Evolutionary conservation across 1,140 invertebrate species (phyloP).

Genomic region (Drosophila ogumai): DNA sequence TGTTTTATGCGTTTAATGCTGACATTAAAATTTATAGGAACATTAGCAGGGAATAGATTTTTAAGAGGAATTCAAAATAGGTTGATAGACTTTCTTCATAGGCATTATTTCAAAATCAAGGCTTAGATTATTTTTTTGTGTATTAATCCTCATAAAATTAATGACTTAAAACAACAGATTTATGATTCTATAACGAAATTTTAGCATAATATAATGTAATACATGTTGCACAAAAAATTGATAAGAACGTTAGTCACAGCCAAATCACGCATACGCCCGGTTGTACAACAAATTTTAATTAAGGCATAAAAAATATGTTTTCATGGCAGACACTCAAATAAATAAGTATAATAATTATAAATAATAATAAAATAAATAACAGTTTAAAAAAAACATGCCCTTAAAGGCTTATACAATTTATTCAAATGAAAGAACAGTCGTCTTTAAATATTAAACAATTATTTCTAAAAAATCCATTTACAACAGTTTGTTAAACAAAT

Average conservation of each 20-base stretch:
- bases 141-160: background rate
- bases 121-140: background rate
- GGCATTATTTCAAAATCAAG: too few relatives aligned
- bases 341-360: too few relatives aligned
- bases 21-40: background rate
- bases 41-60: background rate
- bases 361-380: background rate
- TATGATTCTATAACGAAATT: background rate
- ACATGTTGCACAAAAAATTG: conserved; percentile 7
- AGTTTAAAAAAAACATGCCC: background rate
- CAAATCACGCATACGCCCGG: conserved; percentile 27
- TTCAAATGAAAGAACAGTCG: too few relatives aligned
- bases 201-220: background rate
- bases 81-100: too few relatives aligned
- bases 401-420: background rate
- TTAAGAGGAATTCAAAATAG: background rate
- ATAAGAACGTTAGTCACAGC: background rate
- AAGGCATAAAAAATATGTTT: background rate
- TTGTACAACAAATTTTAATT: background rate
- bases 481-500: too few relatives aligned
- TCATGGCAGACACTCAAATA: background rate
- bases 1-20: conserved; percentile 31
- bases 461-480: too few relatives aligned
- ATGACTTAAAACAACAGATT: background rate
- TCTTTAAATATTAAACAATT: too few relatives aligned